Evolutionary conservation across 2,797 vertebrate genomes (phyloP).

Genomic region (Carcharodon carcharias): DNA sequence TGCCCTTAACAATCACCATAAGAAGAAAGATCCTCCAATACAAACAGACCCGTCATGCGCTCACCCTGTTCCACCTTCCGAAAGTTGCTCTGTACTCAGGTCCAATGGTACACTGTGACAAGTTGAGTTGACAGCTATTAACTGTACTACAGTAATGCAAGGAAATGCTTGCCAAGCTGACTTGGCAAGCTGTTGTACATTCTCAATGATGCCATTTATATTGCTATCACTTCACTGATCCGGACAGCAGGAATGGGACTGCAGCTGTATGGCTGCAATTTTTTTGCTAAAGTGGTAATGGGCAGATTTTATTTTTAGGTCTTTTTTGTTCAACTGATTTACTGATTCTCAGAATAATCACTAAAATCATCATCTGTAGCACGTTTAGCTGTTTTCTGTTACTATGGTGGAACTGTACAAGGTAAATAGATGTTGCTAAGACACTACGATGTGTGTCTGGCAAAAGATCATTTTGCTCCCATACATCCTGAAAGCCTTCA

Average conservation of each 20-base stretch:
- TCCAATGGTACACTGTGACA: background rate
- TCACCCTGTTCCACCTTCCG: background rate
- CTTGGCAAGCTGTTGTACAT: background rate
- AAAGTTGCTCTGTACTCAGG: background rate
- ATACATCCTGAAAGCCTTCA: background rate
- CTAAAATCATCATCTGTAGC: background rate
- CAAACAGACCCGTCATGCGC: background rate
- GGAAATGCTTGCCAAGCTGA: background rate
- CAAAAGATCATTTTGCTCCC: background rate
- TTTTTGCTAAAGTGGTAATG: background rate
- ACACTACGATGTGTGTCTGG: no score
- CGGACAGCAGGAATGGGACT: slow-evolving; percentile 1
- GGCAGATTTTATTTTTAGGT: background rate
- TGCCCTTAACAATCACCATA: no score
- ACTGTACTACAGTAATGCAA: background rate
- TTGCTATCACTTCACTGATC: slow-evolving; percentile 8
- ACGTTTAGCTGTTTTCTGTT: background rate
- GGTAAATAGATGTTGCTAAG: background rate
- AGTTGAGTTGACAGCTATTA: background rate
- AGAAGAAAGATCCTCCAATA: background rate
- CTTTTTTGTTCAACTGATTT: no score
- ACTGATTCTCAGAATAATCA: background rate
- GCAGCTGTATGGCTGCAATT: background rate
- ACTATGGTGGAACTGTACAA: background rate
- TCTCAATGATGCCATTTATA: slow-evolving; percentile 9